These are phyloP conservation scores for Meloe dianella DNA, from an alignment of 2,888 invertebrate species.

Conservation along the genomic window DNA sequence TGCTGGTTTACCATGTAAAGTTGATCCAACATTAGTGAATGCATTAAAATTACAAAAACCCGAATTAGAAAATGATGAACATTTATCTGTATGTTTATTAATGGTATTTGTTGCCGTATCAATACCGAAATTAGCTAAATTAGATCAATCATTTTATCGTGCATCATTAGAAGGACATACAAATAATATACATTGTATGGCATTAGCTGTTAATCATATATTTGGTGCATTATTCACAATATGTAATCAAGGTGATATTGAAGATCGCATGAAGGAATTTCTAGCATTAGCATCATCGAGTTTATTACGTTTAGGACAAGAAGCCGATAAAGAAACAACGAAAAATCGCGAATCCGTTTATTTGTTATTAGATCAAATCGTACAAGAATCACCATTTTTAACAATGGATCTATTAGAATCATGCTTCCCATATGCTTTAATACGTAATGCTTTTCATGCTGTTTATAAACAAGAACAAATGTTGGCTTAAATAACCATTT, in stretches of 20 bases:
- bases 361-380: conserved; percentile 94
- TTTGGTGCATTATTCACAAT: conserved; percentile 97
- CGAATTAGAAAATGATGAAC: conserved; percentile 86
- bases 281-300: conserved; percentile 93
- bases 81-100: conserved; percentile 88
- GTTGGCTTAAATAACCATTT: conserved; percentile 56
- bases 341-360: conserved; percentile 97
- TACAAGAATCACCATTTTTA: conserved; percentile 96
- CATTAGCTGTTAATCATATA: conserved; percentile 92
- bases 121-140: conserved; percentile 90
- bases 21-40: conserved; percentile 92
- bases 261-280: conserved; percentile 97
- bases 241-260: conserved; percentile 94
- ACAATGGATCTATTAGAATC: conserved; percentile 99
- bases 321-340: conserved; percentile 92
- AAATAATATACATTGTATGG: conserved; percentile 99
- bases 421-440: conserved; percentile 97
- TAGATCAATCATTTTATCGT: conserved; percentile 87
- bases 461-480: conserved; percentile 89
- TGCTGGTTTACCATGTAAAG: conserved; percentile 90
- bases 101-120: conserved; percentile 99
- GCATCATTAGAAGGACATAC: conserved; percentile 91
- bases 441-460: conserved; percentile 97
- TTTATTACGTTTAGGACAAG: conserved; percentile 90
- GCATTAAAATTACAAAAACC: conserved; percentile 89